These are phyloP conservation scores for Hesperophylax magnus DNA, from an alignment of 1,140 invertebrate genomes.

Conservation along the genomic window DNA sequence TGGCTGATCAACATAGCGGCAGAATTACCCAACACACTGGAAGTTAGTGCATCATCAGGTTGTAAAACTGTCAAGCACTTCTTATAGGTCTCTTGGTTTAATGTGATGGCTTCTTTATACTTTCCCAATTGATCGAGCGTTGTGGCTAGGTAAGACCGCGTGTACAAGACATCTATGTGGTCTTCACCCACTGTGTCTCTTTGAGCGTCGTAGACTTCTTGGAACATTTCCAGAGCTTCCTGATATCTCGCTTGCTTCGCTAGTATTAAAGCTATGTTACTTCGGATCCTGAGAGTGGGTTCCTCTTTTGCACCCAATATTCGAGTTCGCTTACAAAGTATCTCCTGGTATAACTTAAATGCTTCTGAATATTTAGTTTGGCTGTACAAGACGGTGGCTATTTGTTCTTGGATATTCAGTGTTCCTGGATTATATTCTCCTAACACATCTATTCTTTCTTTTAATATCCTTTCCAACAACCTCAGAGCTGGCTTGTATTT, in stretches of 20 bases:
- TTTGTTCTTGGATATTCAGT: not conserved
- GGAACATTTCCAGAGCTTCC: not conserved
- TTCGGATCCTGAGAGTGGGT: not conserved
- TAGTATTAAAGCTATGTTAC: not conserved
- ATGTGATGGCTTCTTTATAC: slow-evolving; percentile 5
- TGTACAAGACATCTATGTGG: not conserved
- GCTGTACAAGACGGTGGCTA: not conserved
- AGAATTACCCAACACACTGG: not conserved
- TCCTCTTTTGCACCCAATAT: not conserved
- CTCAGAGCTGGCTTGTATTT: not conserved
- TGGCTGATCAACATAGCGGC: not conserved
- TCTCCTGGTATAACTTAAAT: not conserved
- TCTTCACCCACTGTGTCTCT: not conserved
- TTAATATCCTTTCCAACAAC: not conserved
- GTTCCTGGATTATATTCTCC: not conserved
- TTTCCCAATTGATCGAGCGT: not conserved
- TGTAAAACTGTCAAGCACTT: not conserved
- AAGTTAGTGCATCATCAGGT: not conserved
- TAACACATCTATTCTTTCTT: not conserved
- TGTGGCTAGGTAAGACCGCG: not conserved
- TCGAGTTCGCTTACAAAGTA: not conserved
- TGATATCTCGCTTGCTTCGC: not conserved
- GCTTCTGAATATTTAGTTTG: slow-evolving; percentile 17
- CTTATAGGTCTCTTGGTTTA: not conserved
- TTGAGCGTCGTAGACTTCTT: not conserved